phyloP scores from a whole-genome alignment of 2,797 vertebrate genomes.

The Propithecus deckenii region DNA sequence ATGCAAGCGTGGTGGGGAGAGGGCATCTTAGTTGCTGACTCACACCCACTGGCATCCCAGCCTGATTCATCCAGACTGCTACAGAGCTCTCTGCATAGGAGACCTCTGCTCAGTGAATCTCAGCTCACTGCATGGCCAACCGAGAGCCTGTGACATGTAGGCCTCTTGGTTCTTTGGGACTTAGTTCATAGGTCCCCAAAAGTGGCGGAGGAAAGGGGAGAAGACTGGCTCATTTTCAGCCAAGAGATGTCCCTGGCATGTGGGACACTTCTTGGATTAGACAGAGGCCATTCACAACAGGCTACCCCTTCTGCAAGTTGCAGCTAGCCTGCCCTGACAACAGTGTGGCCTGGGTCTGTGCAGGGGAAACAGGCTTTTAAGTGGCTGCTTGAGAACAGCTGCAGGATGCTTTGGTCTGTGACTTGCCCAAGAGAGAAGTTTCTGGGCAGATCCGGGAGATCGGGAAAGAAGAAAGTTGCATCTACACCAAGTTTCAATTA shows the following conservation, averaged over 20 bases:
- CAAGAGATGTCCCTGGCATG: neutral
- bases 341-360: neutral
- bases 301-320: neutral
- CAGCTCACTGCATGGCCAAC: neutral
- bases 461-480: slow-evolving; percentile 1
- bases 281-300: neutral
- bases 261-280: neutral
- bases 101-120: neutral
- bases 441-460: neutral
- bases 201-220: neutral
- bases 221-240: neutral
- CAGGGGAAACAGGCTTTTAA: neutral
- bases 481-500: neutral
- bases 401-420: neutral
- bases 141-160: neutral
- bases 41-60: neutral
- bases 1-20: neutral
- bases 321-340: neutral
- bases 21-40: neutral
- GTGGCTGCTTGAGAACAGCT: neutral
- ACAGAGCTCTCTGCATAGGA: neutral
- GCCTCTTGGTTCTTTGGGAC: neutral
- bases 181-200: neutral
- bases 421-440: neutral
- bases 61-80: neutral